These are phyloP conservation scores for Danaus plexippus DNA, from an alignment of 1,140 invertebrate genomes.

Conservation along the genomic window DNA sequence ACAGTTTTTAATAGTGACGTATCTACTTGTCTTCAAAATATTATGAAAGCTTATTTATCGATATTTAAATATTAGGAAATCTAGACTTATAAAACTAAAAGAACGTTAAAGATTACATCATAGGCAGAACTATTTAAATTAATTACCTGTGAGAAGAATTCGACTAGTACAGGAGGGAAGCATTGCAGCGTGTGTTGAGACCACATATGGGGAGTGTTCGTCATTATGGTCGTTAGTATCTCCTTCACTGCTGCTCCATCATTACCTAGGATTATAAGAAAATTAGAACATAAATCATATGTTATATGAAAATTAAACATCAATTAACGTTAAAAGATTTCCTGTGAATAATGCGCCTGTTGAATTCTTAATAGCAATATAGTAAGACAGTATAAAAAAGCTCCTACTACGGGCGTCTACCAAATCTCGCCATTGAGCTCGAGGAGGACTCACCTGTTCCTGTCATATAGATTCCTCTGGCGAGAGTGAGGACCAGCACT, in stretches of 20 bases:
- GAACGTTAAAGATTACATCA: too few species aligned
- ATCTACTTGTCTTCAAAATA: too few species aligned
- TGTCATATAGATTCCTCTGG: conserved; percentile 93
- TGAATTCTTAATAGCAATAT: too few species aligned
- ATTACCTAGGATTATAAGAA: conserved; percentile 54
- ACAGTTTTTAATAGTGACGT: too few species aligned
- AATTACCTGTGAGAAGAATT: conserved; percentile 78
- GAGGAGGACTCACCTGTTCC: conserved; percentile 72
- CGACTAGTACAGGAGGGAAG: conserved; percentile 90
- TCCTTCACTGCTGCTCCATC: conserved; percentile 91
- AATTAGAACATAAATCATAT: conserved; percentile 10
- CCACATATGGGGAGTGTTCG: conserved; percentile 95
- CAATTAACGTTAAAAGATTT: too few species aligned
- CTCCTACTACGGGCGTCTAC: too few species aligned
- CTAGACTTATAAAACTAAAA: too few species aligned
- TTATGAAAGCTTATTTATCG: too few species aligned
- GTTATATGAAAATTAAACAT: conserved; percentile 2
- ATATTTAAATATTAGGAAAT: too few species aligned
- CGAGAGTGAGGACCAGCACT: conserved; percentile 92
- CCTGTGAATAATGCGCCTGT: too few species aligned
- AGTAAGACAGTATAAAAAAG: too few species aligned
- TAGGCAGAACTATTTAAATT: not conserved
- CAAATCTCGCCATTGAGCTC: too few species aligned
- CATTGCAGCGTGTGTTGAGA: conserved; percentile 92
- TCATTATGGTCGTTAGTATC: conserved; percentile 90